phyloP scores from a whole-genome alignment of 2,888 invertebrate species.

The Brachypterus glaber region DNA sequence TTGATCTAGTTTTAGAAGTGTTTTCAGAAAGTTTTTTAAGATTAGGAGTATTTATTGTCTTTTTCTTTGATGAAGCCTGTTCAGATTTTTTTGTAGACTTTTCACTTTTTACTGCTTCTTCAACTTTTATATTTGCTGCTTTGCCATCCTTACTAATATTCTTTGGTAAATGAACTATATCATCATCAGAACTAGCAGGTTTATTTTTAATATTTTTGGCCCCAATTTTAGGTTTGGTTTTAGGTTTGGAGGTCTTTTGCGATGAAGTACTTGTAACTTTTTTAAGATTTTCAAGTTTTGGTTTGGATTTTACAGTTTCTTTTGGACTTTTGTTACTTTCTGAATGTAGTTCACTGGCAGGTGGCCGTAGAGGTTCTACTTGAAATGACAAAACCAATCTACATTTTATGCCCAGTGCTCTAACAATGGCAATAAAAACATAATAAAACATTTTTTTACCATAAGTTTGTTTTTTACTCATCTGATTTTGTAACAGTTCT shows the following conservation, averaged over 20 bases:
- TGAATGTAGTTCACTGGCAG: constrained; percentile 52
- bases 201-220: constrained; percentile 16
- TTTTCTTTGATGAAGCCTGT: too few species aligned
- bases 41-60: too few species aligned
- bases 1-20: too few species aligned
- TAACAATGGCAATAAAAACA: constrained; percentile 65
- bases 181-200: constrained; percentile 10
- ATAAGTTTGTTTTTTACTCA: constrained; percentile 51
- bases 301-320: constrained; percentile 1
- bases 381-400: constrained; percentile 73
- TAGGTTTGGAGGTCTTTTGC: not conserved
- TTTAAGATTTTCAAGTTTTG: constrained; percentile 3
- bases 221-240: constrained; percentile 14
- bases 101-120: constrained; percentile 1
- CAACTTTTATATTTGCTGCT: constrained; percentile 44
- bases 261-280: not conserved
- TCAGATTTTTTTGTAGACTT: not conserved
- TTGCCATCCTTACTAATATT: constrained; percentile 26
- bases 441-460: constrained; percentile 61
- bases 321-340: constrained; percentile 41
- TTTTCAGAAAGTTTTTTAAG: too few species aligned
- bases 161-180: constrained; percentile 15
- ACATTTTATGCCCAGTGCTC: constrained; percentile 73
- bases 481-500: constrained; percentile 46
- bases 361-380: constrained; percentile 63